Base-by-base conservation (phyloP, 92 coral and sea anemone genomes). In the Anthopleura xanthogrammica region DNA sequence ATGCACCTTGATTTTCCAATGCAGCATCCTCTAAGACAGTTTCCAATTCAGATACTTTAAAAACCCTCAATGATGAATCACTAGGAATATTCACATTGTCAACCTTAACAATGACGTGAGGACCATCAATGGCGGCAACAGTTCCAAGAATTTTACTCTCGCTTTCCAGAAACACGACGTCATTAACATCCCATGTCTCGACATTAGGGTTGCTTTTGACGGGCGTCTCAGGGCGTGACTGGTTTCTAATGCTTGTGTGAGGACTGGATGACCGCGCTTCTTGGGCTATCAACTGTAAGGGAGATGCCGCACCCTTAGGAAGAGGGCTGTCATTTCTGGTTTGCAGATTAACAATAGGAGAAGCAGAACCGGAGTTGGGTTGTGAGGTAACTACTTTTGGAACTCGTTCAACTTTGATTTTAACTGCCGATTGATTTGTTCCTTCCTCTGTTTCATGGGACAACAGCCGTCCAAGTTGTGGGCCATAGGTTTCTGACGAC, bases 101-200 rank as follows among this genome's bases (percentile, higher is more conserved):
- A 7, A 92, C 88, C 60, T 88, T 92, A 23, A 94, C 98, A 60
- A 94, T 94, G 20, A 94, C 98, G 75, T 94, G 98, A 19, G 98
- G 96, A 9, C 98, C 98, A 89, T 94, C 98, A 16, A 92, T 88
- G 0, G 95, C 95, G 0, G 94, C 95, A 24, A 94, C 98, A 7
- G 91, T 90, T 0, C 98, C 98, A 10, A 94, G 86, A 2, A 92
- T 89, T 83, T 92, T 90, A 84, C 90, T 92, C 68, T 94, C 98
- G 70, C 95, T 92, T 79, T 94, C 98, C 16, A 94, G 91, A 64
- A 94, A 94, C 50, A 92, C 89, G 12, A 94, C 95, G 75, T 89
- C 92, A 54, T 88, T 92, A 39, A 94, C 89, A 70, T 94, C 96
- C 98, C 98, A 94, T 60, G 82, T 87, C 65, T 94, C 98, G 17